Percentiles rank a stretch among this genome's conserved stretches.
Evolutionary conservation across 64 coral and sea anemone genomes (phyloP).

Genomic region (Trachythela sp.): DNA sequence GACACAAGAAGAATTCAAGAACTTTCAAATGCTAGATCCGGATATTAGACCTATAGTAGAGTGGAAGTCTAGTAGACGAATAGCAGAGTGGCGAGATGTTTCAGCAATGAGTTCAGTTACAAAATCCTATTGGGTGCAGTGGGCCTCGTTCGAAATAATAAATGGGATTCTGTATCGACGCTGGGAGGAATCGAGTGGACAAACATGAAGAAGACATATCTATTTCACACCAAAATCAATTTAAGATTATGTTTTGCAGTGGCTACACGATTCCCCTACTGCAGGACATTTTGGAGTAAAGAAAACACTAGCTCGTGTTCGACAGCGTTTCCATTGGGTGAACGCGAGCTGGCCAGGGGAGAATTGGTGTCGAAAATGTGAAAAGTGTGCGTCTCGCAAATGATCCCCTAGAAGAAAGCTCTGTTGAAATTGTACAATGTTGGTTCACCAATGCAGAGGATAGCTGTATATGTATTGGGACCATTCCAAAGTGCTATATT

Average conservation of each 20-base stretch:
- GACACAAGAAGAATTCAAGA: too few species aligned
- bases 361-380: slow-evolving; percentile 30
- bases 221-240: slow-evolving; percentile 19
- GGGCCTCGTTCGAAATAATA: neutral
- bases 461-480: neutral
- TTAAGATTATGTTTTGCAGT: neutral
- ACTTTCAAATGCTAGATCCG: neutral
- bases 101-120: neutral
- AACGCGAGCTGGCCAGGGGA: neutral
- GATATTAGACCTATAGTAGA: neutral
- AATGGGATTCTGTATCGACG: neutral
- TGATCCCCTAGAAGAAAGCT: neutral
- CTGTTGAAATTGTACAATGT: slow-evolving; percentile 32
- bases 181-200: neutral
- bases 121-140: neutral
- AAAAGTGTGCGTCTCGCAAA: slow-evolving; percentile 13
- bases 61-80: neutral
- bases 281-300: slow-evolving; percentile 1
- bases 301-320: slow-evolving; percentile 32
- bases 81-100: neutral
- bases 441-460: slow-evolving; percentile 26
- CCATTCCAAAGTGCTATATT: neutral
- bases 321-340: slow-evolving; percentile 43
- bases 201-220: too few species aligned
- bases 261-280: slow-evolving; percentile 28